Conservation (phyloP, 2,888 invertebrate species). For the Spodoptera exigua region DNA sequence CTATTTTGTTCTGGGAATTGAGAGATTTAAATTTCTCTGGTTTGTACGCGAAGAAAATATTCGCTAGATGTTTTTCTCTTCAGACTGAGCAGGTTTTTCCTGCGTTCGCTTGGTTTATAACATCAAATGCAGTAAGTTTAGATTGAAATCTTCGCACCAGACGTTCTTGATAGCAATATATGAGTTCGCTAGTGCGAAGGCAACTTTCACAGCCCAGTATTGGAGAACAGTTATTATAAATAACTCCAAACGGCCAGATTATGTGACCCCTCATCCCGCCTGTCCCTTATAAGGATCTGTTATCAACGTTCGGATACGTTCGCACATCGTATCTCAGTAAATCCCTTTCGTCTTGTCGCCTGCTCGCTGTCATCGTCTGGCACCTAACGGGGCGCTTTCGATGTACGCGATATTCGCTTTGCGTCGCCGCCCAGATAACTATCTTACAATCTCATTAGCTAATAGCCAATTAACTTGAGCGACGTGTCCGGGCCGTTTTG, state of each 20-base stretch:
- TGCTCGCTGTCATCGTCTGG: slow-evolving; percentile 67
- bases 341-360: slow-evolving; percentile 53
- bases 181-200: too few species aligned
- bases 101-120: too few species aligned
- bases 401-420: slow-evolving; percentile 70
- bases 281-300: slow-evolving; percentile 29
- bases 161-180: too few species aligned
- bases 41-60: not conserved
- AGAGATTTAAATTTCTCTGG: slow-evolving; percentile 15
- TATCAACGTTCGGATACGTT: slow-evolving; percentile 47
- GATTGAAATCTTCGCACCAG: too few species aligned
- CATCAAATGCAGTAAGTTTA: too few species aligned
- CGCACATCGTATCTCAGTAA: slow-evolving; percentile 53
- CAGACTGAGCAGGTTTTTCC: too few species aligned
- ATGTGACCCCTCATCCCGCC: slow-evolving; percentile 36
- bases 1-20: slow-evolving; percentile 29
- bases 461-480: slow-evolving; percentile 84
- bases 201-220: too few species aligned
- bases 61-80: too few species aligned
- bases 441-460: slow-evolving; percentile 73
- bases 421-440: slow-evolving; percentile 75
- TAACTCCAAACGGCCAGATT: slow-evolving; percentile 1
- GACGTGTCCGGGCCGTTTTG: slow-evolving; percentile 83
- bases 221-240: slow-evolving; percentile 30
- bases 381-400: slow-evolving; percentile 71